Evolutionary conservation across 2,888 invertebrate genomes (phyloP).

Genomic region (Pollenia amentaria): DNA sequence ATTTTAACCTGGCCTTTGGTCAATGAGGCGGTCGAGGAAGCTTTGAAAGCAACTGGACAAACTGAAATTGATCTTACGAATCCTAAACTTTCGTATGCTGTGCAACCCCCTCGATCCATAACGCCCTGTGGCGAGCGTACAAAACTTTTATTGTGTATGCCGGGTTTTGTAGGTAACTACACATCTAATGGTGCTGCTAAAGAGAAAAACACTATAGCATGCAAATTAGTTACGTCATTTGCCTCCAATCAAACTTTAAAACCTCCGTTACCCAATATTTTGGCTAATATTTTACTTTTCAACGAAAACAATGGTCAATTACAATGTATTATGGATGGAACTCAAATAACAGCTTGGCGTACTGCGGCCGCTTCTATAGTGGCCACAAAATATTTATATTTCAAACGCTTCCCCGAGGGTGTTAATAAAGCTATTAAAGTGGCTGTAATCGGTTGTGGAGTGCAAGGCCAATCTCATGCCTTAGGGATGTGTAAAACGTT

Average conservation of each 20-base stretch:
- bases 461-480: slow-evolving; percentile 85
- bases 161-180: slow-evolving; percentile 84
- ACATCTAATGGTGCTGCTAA: slow-evolving; percentile 61
- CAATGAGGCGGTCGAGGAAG: slow-evolving; percentile 83
- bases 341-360: slow-evolving; percentile 86
- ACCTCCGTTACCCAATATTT: slow-evolving; percentile 83
- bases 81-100: slow-evolving; percentile 73
- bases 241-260: slow-evolving; percentile 80
- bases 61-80: slow-evolving; percentile 59
- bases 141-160: slow-evolving; percentile 84
- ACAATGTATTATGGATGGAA: slow-evolving; percentile 85
- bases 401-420: slow-evolving; percentile 77
- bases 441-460: slow-evolving; percentile 86
- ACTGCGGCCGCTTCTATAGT: slow-evolving; percentile 87
- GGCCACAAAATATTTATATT: slow-evolving; percentile 86
- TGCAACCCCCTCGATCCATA: slow-evolving; percentile 82
- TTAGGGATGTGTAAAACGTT: slow-evolving; percentile 85
- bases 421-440: slow-evolving; percentile 76
- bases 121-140: slow-evolving; percentile 78
- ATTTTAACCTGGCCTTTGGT: slow-evolving; percentile 84
- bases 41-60: slow-evolving; percentile 81
- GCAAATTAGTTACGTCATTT: slow-evolving; percentile 85
- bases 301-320: slow-evolving; percentile 84
- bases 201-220: slow-evolving; percentile 82
- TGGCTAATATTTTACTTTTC: slow-evolving; percentile 85